A percentile compares a stretch with the other conserved stretches of the same genome.
Evolutionary conservation across 2,797 vertebrate species (phyloP).

Genomic region (Setipinna tenuifilis): DNA sequence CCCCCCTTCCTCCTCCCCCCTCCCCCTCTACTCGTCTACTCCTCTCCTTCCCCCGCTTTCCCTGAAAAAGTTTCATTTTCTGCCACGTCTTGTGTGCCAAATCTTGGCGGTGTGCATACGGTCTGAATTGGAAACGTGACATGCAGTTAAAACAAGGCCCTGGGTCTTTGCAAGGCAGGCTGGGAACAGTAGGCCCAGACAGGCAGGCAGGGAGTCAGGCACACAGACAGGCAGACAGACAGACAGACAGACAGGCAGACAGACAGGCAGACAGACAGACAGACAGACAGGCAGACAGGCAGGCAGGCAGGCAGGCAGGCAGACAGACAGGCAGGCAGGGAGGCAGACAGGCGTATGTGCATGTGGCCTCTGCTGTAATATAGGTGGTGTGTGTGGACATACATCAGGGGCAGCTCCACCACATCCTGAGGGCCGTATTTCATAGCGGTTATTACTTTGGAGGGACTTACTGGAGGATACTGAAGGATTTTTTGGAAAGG

Average conservation of each 20-base stretch:
- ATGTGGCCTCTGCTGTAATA: constrained; percentile 48
- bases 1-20: constrained; percentile 43
- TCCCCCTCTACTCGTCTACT: not conserved
- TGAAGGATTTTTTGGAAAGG: not conserved
- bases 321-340: no score
- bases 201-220: no score
- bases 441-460: not conserved
- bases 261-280: no score
- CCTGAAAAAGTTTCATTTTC: not conserved
- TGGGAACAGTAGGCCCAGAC: constrained; percentile 40
- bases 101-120: constrained; percentile 34
- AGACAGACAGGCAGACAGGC: no score
- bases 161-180: constrained; percentile 47
- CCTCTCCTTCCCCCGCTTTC: not conserved
- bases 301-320: not conserved
- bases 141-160: constrained; percentile 63
- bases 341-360: no score
- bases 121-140: constrained; percentile 64
- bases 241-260: no score
- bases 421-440: not conserved
- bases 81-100: constrained; percentile 14
- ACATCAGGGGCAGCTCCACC: constrained; percentile 43
- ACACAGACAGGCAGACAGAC: no score
- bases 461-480: not conserved
- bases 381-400: constrained; percentile 57